Evolutionary conservation across 2,888 invertebrate genomes (phyloP), one percentile per base, ranked within the genome.

Genomic region (Sialis fuliginosa): DNA sequence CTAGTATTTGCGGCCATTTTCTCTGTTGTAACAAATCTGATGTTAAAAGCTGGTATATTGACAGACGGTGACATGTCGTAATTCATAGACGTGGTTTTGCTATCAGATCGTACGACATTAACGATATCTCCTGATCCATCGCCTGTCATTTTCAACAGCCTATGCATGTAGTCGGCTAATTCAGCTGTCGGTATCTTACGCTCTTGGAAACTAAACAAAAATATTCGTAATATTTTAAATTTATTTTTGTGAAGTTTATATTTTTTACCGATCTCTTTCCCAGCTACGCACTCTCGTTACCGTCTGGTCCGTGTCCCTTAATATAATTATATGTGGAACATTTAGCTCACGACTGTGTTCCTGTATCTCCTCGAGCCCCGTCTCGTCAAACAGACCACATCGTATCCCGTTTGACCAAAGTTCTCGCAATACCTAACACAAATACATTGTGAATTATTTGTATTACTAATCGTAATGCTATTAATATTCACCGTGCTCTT

Each of bases 371-470:
- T 81, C 79, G 4, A 75, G 61, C 40, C 69, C 73, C 4, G 60
- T 57, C 0, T 70, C 67, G 57, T 85, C 81, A 31, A 80, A 67
- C 46, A 78, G 67, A 33, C 72, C 72, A 13, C 77, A 74, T 49
- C 72, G 70, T 47, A 84, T 70, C 1, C 84, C 85, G 1, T 74
- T 71, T 0, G 72, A 66, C 86, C 91, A 88, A 8, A 91, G 67
- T 41, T 80, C 72, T 39, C 67, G 67, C 50, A 78, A 60, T 9
- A 78, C 66, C 62, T 65, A 50, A 41, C 57, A 56, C 39, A 46
- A 41, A 10, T 40, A 39, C 32, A 42, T 9, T 30, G 32, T 22
- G 22, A 2, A 35, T 35, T 8, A 35, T 35, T n/a, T 9, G 4
- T 9, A 35, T 3, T 9, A 35, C 8, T n/a, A 45, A n/a, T 6